Evolutionary conservation across 1,140 invertebrate species (phyloP).

Genomic region (Asobara japonica): DNA sequence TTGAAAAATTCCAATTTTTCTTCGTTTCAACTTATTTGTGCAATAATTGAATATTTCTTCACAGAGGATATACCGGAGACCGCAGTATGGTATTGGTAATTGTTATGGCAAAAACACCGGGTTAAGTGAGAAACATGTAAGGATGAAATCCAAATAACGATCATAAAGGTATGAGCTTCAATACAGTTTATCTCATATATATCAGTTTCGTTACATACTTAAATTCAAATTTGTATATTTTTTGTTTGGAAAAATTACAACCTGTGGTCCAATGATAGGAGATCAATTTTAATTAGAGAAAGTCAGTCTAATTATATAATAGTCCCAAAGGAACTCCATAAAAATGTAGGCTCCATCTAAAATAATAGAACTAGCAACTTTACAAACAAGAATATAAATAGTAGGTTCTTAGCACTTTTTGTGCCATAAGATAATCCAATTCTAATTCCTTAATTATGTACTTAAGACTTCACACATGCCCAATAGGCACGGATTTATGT

Average conservation of each 20-base stretch:
- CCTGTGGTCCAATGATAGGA: neutral
- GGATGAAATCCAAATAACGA: too few species aligned
- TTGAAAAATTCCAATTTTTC: neutral
- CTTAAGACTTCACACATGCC: neutral
- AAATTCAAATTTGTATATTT: neutral
- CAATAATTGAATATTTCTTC: slow-evolving; percentile 2
- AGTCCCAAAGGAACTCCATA: neutral
- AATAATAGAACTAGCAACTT: slow-evolving; percentile 2
- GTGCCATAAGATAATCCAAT: too few species aligned
- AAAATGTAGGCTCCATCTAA: neutral
- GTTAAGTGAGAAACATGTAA: too few species aligned
- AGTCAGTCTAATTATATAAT: slow-evolving; percentile 5
- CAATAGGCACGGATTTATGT: neutral
- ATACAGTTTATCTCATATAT: too few species aligned
- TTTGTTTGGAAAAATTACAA: neutral
- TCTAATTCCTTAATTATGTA: too few species aligned
- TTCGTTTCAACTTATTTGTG: neutral
- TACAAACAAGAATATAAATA: neutral
- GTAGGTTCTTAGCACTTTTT: slow-evolving; percentile 1
- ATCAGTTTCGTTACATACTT: too few species aligned
- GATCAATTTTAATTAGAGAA: neutral
- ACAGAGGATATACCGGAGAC: too few species aligned
- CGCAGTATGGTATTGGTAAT: too few species aligned
- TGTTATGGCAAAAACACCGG: too few species aligned
- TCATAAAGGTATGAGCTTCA: neutral